Base-by-base conservation (phyloP, 1,140 invertebrate species). In the Drosophila ironensis region DNA sequence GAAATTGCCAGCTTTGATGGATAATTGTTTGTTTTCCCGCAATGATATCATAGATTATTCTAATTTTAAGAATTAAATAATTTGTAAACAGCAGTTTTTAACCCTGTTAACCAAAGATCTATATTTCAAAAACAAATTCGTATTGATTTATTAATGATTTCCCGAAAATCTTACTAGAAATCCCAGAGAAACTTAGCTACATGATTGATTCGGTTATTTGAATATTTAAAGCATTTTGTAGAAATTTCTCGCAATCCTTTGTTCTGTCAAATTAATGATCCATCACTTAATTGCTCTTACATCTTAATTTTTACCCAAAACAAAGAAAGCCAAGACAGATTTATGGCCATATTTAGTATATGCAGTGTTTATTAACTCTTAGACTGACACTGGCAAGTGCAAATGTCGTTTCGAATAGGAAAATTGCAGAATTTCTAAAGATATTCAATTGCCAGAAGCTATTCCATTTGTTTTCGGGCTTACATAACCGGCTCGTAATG, bases 401-500 rank as follows among this genome's bases (percentile, higher is more conserved):
- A 48, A 41, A 33, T 52, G 22, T 22, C 51, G 46, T 45, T 50
- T 40, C 19, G 24, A 12, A 20, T 25, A 0, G 11, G 7, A n/a
- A 42, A 11, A n/a, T n/a, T n/a, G n/a, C n/a, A n/a, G 25, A 48
- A 44, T 42, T 47, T n/a, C 6, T 14, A 12, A 53, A 53, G n/a
- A n/a, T n/a, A n/a, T n/a, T n/a, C n/a, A n/a, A n/a, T n/a, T n/a
- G n/a, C n/a, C n/a, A n/a, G n/a, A n/a, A n/a, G n/a, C n/a, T n/a
- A n/a, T 25, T 52, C 14, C 28, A 53, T 69, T 59, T 52, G 9
- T 28, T 37, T 33, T 33, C 14, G 30, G 30, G n/a, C 30, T 86
- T 86, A 72, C 61, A 72, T 87, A 86, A 84, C 35, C 40, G 38
- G 60, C 47, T 42, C 74, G 80, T 72, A 69, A 86, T 86, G 70